phyloP scores from a whole-genome alignment of 2,113 vertebrate genomes.

The Macroglossus sobrinus region DNA sequence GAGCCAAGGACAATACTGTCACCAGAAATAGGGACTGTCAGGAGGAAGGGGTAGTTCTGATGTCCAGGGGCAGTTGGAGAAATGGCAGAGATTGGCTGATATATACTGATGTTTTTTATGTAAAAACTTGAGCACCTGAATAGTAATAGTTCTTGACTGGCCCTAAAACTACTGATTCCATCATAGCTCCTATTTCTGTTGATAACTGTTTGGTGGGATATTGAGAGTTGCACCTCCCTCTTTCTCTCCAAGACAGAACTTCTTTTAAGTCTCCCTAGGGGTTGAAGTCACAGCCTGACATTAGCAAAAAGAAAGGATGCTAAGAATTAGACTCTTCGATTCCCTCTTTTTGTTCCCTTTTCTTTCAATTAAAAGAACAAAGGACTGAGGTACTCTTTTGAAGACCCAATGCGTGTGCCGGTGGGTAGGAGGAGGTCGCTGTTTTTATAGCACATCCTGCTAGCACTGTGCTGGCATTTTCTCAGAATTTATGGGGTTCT shows the following conservation, averaged over 20 bases:
- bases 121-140: background rate
- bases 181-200: background rate
- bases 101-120: background rate
- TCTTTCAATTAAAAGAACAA: slow-evolving; percentile 16
- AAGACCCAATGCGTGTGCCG: background rate
- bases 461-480: background rate
- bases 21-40: background rate
- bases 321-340: background rate
- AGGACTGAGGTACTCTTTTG: background rate
- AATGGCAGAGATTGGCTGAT: background rate
- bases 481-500: background rate
- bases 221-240: background rate
- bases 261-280: background rate
- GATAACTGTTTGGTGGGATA: too few species aligned
- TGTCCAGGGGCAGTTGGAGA: background rate
- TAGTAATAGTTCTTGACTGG: background rate
- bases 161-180: background rate
- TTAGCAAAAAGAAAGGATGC: background rate
- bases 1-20: background rate
- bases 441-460: background rate
- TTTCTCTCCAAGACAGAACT: accelerated
- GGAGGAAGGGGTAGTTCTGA: background rate
- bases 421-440: background rate
- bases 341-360: background rate
- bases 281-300: background rate